Evolutionary conservation across 2,888 invertebrate genomes (phyloP).

Genomic region (Drosophila kuntzei): DNA sequence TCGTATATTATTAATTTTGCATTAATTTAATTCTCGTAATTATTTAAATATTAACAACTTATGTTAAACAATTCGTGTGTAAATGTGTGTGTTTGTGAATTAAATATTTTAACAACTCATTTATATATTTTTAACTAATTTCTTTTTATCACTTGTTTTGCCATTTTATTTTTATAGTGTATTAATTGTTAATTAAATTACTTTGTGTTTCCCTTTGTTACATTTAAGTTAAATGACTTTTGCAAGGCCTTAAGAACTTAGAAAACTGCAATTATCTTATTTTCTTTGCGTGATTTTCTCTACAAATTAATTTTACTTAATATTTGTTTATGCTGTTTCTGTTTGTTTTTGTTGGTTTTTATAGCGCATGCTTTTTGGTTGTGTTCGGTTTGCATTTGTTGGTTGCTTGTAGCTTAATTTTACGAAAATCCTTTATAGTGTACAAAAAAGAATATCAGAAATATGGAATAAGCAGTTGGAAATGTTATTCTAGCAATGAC

Average conservation of each 20-base stretch:
- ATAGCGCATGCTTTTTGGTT: conserved; percentile 68
- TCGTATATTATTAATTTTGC: conserved; percentile 40
- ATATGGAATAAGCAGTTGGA: conserved; percentile 96
- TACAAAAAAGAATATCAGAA: conserved; percentile 97
- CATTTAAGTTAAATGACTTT: conserved; percentile 63
- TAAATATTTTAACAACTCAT: conserved; percentile 48
- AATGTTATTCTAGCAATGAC: conserved; percentile 97
- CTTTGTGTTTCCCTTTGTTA: conserved; percentile 77
- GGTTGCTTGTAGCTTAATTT: conserved; percentile 67
- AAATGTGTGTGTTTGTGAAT: conserved; percentile 24
- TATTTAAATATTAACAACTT: conserved; percentile 66
- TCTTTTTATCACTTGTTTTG: conserved; percentile 63
- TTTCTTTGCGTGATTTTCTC: conserved; percentile 19
- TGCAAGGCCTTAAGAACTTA: conserved; percentile 52
- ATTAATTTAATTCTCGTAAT: conserved; percentile 56
- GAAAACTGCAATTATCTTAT: conserved; percentile 36
- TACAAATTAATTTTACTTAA: conserved; percentile 31
- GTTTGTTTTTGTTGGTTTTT: conserved; percentile 33
- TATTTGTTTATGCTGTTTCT: conserved; percentile 13
- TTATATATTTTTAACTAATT: conserved; percentile 55
- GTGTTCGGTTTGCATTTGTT: conserved; percentile 39
- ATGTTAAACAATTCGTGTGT: conserved; percentile 45
- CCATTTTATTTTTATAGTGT: conserved; percentile 35
- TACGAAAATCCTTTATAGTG: conserved; percentile 93
- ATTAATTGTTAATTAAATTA: conserved; percentile 69